Conservation (phyloP, 2,888 invertebrate genomes). For the Phortica magna region DNA sequence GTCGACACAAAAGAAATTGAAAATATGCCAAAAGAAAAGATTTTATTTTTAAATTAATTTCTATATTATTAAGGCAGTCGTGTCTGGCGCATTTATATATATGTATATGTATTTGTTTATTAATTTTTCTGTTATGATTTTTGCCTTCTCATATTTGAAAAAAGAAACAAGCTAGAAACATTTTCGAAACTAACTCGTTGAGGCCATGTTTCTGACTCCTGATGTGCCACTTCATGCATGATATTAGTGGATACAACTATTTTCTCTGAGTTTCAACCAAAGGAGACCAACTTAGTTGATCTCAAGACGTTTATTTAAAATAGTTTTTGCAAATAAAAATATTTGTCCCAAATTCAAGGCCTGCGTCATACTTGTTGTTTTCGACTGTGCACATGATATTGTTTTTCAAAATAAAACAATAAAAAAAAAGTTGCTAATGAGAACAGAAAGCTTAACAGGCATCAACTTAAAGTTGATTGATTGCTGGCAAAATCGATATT, state of each 20-base stretch:
- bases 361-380: conserved; percentile 13
- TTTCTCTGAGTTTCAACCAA: too few species aligned
- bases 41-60: conserved; percentile 21
- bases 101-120: conserved; percentile 23
- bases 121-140: conserved; percentile 5
- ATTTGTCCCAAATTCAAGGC: background rate
- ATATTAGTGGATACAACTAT: too few species aligned
- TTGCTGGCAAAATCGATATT: conserved; percentile 2
- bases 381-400: background rate
- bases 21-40: conserved; percentile 11
- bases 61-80: conserved; percentile 15
- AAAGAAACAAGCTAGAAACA: background rate
- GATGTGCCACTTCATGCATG: too few species aligned
- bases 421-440: background rate
- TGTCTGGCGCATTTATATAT: conserved; percentile 9
- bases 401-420: background rate
- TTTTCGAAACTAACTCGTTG: too few species aligned
- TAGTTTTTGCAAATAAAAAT: background rate
- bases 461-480: conserved; percentile 20
- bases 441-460: background rate
- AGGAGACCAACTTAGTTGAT: too few species aligned
- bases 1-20: conserved; percentile 12
- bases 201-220: too few species aligned
- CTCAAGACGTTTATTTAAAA: too few species aligned
- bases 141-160: background rate